Evolutionary conservation across 2,888 invertebrate species (phyloP).

Genomic region (Entomobrya proxima): DNA sequence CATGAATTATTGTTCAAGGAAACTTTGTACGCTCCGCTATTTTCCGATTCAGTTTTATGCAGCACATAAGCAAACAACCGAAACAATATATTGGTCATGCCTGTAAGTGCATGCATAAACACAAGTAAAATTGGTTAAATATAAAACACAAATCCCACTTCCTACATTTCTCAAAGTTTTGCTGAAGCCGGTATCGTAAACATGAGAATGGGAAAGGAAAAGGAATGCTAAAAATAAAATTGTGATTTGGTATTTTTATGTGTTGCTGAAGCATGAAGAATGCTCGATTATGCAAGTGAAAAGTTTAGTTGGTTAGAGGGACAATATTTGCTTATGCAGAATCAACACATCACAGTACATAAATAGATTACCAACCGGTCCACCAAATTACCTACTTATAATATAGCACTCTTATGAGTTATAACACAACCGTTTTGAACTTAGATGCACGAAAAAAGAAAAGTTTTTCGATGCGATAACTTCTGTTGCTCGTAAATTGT

Average conservation of each 20-base stretch:
- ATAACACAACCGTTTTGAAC: too few relatives aligned
- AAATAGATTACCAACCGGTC: too few relatives aligned
- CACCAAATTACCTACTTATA: too few relatives aligned
- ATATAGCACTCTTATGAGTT: too few relatives aligned
- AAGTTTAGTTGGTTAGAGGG: too few relatives aligned
- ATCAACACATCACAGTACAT: too few relatives aligned
- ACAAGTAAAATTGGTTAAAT: background rate
- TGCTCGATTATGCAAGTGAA: too few relatives aligned
- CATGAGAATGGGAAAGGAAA: too few relatives aligned
- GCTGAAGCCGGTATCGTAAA: background rate
- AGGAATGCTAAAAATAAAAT: background rate
- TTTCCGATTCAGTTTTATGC: background rate
- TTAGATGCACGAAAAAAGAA: too few relatives aligned
- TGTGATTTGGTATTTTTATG: background rate
- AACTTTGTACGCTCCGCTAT: background rate
- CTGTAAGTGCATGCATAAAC: slow-evolving; percentile 7
- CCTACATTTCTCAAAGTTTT: background rate
- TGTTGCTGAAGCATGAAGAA: background rate
- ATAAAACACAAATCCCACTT: background rate
- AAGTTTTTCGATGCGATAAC: too few relatives aligned
- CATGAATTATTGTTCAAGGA: slow-evolving; percentile 10
- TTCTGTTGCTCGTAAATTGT: too few relatives aligned
- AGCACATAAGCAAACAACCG: background rate
- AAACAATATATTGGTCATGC: background rate
- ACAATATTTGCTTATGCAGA: too few relatives aligned